Conservation (phyloP, 2,797 vertebrate species). For the Tympanoctomys barrerae region DNA sequence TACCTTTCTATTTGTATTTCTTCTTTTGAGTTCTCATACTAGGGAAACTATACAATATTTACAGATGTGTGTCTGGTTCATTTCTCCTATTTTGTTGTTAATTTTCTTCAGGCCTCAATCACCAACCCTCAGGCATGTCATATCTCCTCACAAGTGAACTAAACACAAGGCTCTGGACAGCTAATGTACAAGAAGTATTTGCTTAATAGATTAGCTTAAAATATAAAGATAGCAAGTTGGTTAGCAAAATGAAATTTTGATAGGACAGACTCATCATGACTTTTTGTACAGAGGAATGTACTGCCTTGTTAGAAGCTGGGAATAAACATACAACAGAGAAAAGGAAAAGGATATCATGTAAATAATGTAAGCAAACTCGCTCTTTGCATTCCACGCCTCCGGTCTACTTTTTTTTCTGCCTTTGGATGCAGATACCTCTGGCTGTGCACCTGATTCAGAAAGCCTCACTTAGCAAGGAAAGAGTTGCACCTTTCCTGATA, state of each 20-base stretch:
- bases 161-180: not conserved
- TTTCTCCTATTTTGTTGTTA: not conserved
- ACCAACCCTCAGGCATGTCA: not conserved
- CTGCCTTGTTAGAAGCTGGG: not conserved
- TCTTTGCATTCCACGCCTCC: not conserved
- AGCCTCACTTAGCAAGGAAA: not conserved
- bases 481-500: not conserved
- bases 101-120: not conserved
- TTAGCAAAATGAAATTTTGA: not conserved
- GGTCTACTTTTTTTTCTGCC: not conserved
- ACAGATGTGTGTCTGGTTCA: too few species aligned
- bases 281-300: not conserved
- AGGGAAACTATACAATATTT: too few species aligned
- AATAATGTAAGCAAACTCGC: not conserved
- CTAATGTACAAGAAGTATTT: not conserved
- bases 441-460: not conserved
- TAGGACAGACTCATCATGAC: not conserved
- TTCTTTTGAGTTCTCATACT: too few species aligned
- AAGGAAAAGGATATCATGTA: not conserved
- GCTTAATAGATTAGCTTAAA: conserved; percentile 1
- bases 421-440: not conserved
- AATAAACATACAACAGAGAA: not conserved
- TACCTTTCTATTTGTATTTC: too few species aligned
- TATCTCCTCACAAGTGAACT: not conserved
- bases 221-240: not conserved